Conservation (phyloP, 2,113 vertebrate genomes). For the Trachemys scripta region DNA sequence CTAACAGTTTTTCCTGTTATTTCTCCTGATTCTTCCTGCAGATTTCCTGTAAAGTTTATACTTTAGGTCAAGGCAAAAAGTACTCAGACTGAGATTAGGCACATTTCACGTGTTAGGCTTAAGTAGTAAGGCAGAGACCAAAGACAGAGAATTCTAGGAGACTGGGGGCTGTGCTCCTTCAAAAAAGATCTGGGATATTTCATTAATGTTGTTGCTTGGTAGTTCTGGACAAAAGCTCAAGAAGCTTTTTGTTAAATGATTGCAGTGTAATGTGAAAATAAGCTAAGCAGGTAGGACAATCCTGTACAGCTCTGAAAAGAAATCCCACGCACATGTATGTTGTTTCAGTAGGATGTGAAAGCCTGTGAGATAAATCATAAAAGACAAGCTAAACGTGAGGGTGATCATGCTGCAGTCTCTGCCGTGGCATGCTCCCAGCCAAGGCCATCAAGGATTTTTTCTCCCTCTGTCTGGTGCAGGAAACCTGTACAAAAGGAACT, state of each 20-base stretch:
- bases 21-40: not conserved
- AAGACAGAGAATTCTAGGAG: not conserved
- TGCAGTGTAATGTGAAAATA: not conserved
- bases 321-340: not conserved
- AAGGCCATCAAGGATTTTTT: not conserved
- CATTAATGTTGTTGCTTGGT: not conserved
- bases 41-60: not conserved
- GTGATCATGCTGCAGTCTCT: not conserved
- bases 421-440: not conserved
- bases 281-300: not conserved
- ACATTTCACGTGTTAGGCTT: not conserved
- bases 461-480: not conserved
- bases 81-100: not conserved
- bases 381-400: not conserved
- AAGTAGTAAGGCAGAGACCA: not conserved
- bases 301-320: not conserved
- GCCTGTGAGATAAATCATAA: not conserved
- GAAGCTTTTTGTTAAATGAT: not conserved
- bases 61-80: not conserved
- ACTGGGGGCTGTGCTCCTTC: not conserved
- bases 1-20: not conserved
- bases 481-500: not conserved
- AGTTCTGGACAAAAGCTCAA: not conserved
- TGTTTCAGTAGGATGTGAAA: not conserved
- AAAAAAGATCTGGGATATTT: not conserved